Percentiles rank a stretch among this genome's conserved stretches.
Conservation (phyloP, 1,140 invertebrate species). For the Choristoneura fumiferana region DNA sequence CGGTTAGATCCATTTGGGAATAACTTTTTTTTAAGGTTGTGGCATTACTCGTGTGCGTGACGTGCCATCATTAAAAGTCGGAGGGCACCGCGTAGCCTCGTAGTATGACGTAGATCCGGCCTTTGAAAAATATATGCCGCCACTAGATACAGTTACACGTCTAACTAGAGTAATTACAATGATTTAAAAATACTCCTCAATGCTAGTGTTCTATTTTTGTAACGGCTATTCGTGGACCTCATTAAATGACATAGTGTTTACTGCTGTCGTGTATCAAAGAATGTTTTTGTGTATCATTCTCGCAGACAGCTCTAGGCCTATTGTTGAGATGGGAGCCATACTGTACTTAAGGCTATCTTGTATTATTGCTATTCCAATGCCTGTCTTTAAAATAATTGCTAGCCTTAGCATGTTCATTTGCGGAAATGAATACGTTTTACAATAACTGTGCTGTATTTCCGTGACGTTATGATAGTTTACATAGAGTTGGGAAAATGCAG, state of each 20-base stretch:
- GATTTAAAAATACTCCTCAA: constrained; percentile 17
- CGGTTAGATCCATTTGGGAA: constrained; percentile 1
- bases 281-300: background rate
- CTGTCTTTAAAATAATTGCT: too few species aligned
- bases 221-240: constrained; percentile 3
- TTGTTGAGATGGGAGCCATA: background rate
- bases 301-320: constrained; percentile 1
- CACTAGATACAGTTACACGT: constrained; percentile 7
- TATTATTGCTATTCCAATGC: background rate
- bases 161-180: constrained; percentile 13
- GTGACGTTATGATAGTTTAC: too few species aligned
- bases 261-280: constrained; percentile 8
- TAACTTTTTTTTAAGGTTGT: background rate
- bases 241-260: constrained; percentile 1
- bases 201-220: constrained; percentile 11
- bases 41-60: background rate
- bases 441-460: too few species aligned
- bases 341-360: background rate
- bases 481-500: too few species aligned
- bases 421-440: too few species aligned
- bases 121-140: constrained; percentile 2
- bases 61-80: constrained; percentile 1
- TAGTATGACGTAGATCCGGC: constrained; percentile 10
- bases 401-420: too few species aligned
- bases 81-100: constrained; percentile 13